These are phyloP conservation scores for Molossus alvarezi DNA, from an alignment of 2,797 vertebrate genomes.

Conservation along the genomic window DNA sequence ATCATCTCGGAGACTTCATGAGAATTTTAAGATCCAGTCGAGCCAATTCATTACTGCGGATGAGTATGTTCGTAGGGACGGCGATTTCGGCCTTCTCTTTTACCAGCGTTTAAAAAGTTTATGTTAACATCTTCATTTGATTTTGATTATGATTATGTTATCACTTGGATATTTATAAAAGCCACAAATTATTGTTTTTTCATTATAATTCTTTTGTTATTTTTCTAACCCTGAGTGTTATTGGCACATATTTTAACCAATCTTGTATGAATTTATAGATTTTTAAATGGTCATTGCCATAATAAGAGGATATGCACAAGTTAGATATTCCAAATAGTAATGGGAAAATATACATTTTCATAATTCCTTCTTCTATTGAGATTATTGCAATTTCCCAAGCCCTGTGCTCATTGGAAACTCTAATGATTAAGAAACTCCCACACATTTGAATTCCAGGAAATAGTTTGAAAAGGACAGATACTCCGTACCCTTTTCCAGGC, in stretches of 20 bases:
- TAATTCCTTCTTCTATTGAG: not conserved
- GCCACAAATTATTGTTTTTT: not conserved
- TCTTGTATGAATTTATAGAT: not conserved
- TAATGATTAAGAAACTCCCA: not conserved
- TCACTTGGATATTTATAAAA: not conserved
- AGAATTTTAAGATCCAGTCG: slow-evolving; percentile 7
- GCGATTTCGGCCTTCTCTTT: not conserved
- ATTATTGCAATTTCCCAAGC: not conserved
- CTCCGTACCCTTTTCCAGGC: not conserved
- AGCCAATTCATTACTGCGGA: not conserved
- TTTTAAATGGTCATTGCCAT: not conserved
- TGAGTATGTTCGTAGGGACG: not conserved
- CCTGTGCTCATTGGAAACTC: not conserved
- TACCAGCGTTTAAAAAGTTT: not conserved
- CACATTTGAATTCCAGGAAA: not conserved
- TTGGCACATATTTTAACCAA: not conserved
- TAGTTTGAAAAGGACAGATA: not conserved
- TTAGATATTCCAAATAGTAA: not conserved
- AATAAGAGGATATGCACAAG: not conserved
- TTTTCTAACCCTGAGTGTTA: not conserved
- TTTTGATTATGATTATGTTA: not conserved
- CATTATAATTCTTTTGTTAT: not conserved
- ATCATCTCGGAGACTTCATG: not conserved
- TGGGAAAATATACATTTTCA: not conserved
- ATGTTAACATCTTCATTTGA: not conserved